Evolutionary conservation across 2,797 vertebrate species (phyloP).

Genomic region (Meriones psammophilus): DNA sequence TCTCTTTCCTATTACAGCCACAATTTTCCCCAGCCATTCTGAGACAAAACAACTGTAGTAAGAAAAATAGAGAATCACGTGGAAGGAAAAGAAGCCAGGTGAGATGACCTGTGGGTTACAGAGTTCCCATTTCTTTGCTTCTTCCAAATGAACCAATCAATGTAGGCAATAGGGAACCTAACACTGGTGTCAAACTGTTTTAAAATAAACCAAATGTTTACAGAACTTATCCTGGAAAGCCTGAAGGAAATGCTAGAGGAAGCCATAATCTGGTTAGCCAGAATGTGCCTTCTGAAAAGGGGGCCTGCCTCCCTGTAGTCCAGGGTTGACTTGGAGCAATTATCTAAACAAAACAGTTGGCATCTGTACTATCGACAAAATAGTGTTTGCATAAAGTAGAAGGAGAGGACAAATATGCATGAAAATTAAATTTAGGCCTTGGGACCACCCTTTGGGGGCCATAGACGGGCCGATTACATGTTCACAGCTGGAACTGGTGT

Average conservation of each 20-base stretch:
- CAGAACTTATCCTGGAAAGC: slow-evolving; percentile 6
- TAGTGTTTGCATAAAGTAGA: slow-evolving; percentile 74
- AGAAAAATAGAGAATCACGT: slow-evolving; percentile 68
- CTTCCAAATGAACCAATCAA: background rate
- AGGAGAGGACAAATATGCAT: slow-evolving; percentile 73
- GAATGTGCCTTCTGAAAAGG: slow-evolving; percentile 65
- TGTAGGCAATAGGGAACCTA: background rate
- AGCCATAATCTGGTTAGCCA: slow-evolving; percentile 62
- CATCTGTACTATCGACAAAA: slow-evolving; percentile 65
- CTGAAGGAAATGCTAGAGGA: slow-evolving; percentile 47
- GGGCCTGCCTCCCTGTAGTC: slow-evolving; percentile 67
- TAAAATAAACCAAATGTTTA: slow-evolving; percentile 56
- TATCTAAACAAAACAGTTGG: slow-evolving; percentile 60
- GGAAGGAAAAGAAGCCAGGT: slow-evolving; percentile 1
- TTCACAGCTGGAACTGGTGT: slow-evolving; percentile 83
- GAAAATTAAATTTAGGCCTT: slow-evolving; percentile 78
- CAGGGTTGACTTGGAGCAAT: slow-evolving; percentile 73
- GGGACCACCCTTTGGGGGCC: slow-evolving; percentile 66
- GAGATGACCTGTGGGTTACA: background rate
- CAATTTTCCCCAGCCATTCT: slow-evolving; percentile 60
- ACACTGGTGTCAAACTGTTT: slow-evolving; percentile 16
- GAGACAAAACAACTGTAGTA: slow-evolving; percentile 50
- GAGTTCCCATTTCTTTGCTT: slow-evolving; percentile 43
- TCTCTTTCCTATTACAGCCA: slow-evolving; percentile 31
- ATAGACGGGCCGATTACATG: slow-evolving; percentile 70